Percentiles rank a stretch among this genome's conserved stretches.
Conservation (phyloP, 1,140 invertebrate species). For the Coptotermes formosanus region DNA sequence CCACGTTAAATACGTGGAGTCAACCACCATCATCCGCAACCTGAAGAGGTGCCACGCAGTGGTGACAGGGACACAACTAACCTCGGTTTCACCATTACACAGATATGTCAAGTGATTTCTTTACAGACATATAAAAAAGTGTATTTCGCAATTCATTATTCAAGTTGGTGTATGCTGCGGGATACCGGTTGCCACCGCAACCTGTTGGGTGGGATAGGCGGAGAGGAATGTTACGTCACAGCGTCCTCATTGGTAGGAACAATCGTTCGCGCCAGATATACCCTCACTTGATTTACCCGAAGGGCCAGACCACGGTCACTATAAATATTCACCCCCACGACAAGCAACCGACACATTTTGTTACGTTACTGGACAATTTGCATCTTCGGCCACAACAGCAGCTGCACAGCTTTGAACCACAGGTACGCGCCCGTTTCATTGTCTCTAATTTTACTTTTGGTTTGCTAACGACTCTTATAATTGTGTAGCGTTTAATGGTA, state of each 20-base stretch:
- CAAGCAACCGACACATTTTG: not conserved
- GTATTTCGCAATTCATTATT: too few relatives aligned
- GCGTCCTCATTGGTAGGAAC: not conserved
- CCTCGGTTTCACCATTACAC: too few relatives aligned
- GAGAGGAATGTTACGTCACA: not conserved
- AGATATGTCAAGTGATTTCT: too few relatives aligned
- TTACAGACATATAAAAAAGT: too few relatives aligned
- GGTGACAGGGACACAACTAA: too few relatives aligned
- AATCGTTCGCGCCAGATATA: not conserved
- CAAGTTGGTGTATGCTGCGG: not conserved
- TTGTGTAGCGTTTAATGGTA: too few relatives aligned
- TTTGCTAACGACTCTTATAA: too few relatives aligned
- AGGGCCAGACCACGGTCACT: not conserved
- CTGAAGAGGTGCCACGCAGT: too few relatives aligned
- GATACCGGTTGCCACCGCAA: not conserved
- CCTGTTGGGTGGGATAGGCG: not conserved
- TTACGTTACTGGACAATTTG: too few relatives aligned
- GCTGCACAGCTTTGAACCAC: not conserved
- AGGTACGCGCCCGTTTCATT: not conserved
- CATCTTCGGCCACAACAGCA: not conserved
- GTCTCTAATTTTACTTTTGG: not conserved
- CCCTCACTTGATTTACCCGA: not conserved
- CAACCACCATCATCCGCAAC: too few relatives aligned
- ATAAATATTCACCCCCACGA: not conserved
- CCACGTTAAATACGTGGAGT: too few relatives aligned